Evolutionary conservation across 2,888 invertebrate genomes (phyloP).

Genomic region (Lottia gigantea): DNA sequence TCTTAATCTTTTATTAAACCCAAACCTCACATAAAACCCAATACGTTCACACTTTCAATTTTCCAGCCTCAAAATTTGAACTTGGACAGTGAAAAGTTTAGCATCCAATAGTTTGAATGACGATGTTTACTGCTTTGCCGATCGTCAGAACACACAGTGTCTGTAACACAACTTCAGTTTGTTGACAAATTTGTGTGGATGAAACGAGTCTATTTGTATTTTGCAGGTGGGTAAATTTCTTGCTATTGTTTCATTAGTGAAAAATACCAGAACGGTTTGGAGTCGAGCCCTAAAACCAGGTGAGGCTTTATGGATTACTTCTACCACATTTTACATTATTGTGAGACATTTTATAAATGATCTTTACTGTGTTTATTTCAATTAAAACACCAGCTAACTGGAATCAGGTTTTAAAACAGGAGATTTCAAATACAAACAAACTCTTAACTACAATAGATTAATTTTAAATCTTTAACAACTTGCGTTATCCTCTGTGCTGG

Average conservation of each 20-base stretch:
- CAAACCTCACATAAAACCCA: background rate
- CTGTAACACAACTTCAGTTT: background rate
- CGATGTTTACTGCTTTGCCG: slow-evolving; percentile 1
- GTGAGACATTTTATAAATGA: background rate
- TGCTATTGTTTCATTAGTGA: slow-evolving; percentile 8
- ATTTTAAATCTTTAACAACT: no score
- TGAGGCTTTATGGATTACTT: background rate
- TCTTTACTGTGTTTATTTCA: no score
- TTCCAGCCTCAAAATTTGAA: background rate
- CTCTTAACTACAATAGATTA: no score
- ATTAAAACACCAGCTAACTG: no score
- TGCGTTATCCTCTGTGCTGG: no score
- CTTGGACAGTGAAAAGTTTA: slow-evolving; percentile 1
- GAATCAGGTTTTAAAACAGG: no score
- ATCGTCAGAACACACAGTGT: background rate
- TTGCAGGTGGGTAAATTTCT: slow-evolving; percentile 11
- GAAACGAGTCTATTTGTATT: background rate
- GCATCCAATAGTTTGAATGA: background rate
- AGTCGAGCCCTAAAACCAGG: background rate
- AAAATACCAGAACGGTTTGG: background rate
- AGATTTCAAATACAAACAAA: no score
- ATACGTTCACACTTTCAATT: background rate
- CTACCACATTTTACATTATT: background rate
- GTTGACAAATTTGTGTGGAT: slow-evolving; percentile 2
- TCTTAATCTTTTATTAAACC: background rate